These are phyloP conservation scores for Taenioides sp. DNA, from an alignment of 2,797 vertebrate species.

Conservation along the genomic window DNA sequence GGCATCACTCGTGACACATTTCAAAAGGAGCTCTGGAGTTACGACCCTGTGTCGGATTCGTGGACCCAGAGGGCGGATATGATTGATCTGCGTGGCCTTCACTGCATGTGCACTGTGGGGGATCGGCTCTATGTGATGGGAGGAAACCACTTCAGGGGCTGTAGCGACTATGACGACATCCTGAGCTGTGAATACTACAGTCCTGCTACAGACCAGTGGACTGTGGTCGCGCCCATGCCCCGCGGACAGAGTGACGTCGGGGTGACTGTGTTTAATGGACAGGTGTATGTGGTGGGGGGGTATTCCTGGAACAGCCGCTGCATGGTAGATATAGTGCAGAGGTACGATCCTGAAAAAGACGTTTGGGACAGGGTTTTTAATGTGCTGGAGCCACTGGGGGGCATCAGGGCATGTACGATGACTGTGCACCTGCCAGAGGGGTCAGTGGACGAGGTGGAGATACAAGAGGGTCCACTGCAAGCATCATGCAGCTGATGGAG, in stretches of 20 bases:
- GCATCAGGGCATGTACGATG: constrained; percentile 83
- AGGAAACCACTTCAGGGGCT: constrained; percentile 82
- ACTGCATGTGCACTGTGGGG: constrained; percentile 83
- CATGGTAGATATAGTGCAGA: constrained; percentile 84
- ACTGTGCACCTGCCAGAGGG: constrained; percentile 78
- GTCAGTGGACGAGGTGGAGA: constrained; percentile 71
- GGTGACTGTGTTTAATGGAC: constrained; percentile 75
- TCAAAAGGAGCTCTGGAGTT: constrained; percentile 82
- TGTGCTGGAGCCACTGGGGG: constrained; percentile 82
- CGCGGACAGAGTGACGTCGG: constrained; percentile 83
- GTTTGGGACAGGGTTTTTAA: constrained; percentile 80
- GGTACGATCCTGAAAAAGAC: constrained; percentile 77
- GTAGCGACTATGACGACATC: constrained; percentile 82
- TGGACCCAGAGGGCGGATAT: constrained; percentile 80
- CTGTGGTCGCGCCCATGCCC: constrained; percentile 78
- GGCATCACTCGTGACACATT: constrained; percentile 84
- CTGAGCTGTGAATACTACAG: constrained; percentile 81
- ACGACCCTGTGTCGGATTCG: constrained; percentile 64
- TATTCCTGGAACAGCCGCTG: constrained; percentile 87
- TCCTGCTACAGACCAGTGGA: constrained; percentile 79
- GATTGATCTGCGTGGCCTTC: constrained; percentile 81
- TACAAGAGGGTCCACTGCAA: constrained; percentile 75
- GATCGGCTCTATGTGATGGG: constrained; percentile 83
- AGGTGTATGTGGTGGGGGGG: constrained; percentile 82
- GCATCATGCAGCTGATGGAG: constrained; percentile 62